phyloP scores from a whole-genome alignment of 2,113 vertebrate genomes.

The Asarcornis scutulata region DNA sequence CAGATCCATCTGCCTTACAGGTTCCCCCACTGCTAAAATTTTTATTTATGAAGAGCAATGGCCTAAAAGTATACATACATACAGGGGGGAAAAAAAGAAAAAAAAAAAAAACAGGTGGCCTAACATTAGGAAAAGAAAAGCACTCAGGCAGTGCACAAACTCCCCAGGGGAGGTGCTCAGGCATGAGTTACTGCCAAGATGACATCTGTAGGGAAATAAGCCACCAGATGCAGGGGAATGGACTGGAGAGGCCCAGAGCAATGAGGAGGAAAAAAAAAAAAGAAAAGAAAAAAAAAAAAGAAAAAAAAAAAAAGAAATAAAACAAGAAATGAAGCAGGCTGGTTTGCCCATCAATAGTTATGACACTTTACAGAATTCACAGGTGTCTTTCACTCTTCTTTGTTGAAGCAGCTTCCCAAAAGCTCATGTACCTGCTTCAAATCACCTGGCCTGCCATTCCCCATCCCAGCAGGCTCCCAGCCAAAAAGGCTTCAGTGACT shows the following conservation, averaged over 20 bases:
- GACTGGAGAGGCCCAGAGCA: background rate
- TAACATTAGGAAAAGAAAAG: background rate
- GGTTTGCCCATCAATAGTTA: background rate
- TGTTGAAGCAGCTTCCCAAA: background rate
- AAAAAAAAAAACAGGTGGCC: background rate
- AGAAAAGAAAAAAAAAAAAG: background rate
- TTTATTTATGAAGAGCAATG: background rate
- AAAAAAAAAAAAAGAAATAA: background rate
- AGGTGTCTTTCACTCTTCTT: background rate
- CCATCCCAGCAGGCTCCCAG: background rate
- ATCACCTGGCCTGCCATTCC: background rate
- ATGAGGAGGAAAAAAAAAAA: background rate
- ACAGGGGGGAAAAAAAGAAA: too few relatives aligned
- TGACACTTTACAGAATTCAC: background rate
- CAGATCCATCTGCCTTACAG: background rate
- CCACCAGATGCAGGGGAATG: slow-evolving; percentile 1
- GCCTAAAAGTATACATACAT: background rate
- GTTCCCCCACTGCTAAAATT: background rate
- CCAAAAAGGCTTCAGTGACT: background rate
- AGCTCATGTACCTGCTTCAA: background rate
- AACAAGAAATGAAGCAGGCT: background rate
- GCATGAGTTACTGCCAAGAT: slow-evolving; percentile 1
- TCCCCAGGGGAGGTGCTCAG: background rate
- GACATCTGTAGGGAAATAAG: slow-evolving; percentile 33
- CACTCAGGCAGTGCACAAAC: background rate